Percentiles rank a stretch among this genome's conserved stretches.
These are phyloP conservation scores for Paracanthobrama guichenoti DNA, from an alignment of 2,113 vertebrate species.

Conservation along the genomic window DNA sequence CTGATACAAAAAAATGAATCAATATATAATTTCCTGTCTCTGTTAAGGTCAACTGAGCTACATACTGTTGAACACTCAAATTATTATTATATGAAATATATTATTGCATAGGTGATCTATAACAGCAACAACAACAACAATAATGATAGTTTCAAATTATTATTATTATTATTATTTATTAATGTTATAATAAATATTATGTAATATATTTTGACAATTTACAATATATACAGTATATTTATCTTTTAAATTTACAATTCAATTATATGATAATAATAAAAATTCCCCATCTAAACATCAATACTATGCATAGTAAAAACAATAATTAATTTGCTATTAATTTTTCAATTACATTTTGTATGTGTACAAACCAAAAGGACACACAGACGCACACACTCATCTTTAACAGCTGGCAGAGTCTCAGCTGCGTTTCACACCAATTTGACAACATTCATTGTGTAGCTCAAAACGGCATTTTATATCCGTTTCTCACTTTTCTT, in stretches of 20 bases:
- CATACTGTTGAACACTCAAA: background rate
- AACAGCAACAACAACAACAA: too few species aligned
- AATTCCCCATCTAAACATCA: background rate
- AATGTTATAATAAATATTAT: too few species aligned
- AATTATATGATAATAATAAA: background rate
- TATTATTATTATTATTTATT: too few species aligned
- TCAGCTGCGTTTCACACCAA: conserved; percentile 9
- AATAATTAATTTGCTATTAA: background rate
- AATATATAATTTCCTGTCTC: background rate
- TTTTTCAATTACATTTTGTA: background rate
- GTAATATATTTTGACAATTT: too few species aligned
- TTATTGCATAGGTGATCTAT: too few species aligned
- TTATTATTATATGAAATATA: too few species aligned
- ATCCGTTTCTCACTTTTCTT: conserved; percentile 8
- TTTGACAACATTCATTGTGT: conserved; percentile 4
- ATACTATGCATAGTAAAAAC: background rate
- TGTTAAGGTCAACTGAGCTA: background rate
- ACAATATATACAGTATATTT: too few species aligned
- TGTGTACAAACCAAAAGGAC: background rate
- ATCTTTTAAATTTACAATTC: background rate
- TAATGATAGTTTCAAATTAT: too few species aligned
- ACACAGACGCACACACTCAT: background rate
- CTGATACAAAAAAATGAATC: background rate
- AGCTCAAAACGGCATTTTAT: background rate
- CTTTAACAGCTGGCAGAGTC: background rate